Base-by-base conservation (phyloP, 1,140 invertebrate genomes). In the Tetramorium alpestre region DNA sequence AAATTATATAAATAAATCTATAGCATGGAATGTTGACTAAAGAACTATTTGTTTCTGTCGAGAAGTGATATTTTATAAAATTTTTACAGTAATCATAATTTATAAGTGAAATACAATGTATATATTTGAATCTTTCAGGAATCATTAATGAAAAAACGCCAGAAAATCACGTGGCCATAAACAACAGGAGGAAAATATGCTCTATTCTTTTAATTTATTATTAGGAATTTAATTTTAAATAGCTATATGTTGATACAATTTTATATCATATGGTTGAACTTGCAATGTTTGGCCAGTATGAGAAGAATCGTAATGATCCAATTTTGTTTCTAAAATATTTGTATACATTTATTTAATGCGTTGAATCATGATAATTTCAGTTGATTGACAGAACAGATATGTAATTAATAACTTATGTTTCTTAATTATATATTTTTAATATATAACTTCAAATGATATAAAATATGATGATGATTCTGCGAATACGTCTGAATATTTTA, bases 161-260 rank as follows among this genome's bases (percentile, higher is more conserved):
- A 93, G 69, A 94, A 93, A 58, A 94, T 93, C 69, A 93, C 89
- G 51, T 94, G 93, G 93, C 93, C 93, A 22, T 94, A 87, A 91
- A 77, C 28, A 54, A 3, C 0, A 64, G 22, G 10, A 49, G 10
- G 22, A 54, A 41, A 58, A 70, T 87, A 10, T 65, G n/a, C 11
- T 65, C 33, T 1, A 22, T 65, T 58, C 49, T 10, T n/a, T 33
- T 44, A 44, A 65, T 65, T 51, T 51, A 10, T 82, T 58, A 72
- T n/a, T 56, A 49, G n/a, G 28, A 82, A 82, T 82, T 72, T 22
- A 72, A 56, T 72, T 58, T 82, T 60, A 82, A 73, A n/a, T 16
- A 72, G 51, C 8, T 16, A 10, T 47, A 49, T 28, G 10, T 6
- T 51, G 51, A 4, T 10, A n/a, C 28, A 47, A 84, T 18, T 28